These are phyloP conservation scores for Rhopalosiphum padi DNA, from an alignment of 1,140 invertebrate species.

Conservation along the genomic window DNA sequence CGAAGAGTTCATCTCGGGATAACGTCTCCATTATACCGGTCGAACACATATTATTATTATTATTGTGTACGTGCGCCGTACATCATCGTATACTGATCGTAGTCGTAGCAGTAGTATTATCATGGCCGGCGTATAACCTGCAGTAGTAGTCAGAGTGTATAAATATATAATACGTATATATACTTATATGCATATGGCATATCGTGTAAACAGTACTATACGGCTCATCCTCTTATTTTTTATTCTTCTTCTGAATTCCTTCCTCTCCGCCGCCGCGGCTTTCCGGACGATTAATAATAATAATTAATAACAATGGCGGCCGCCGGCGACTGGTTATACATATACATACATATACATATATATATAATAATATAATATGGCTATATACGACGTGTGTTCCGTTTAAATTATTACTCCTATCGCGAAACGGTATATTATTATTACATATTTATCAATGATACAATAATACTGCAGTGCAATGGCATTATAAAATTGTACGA, in stretches of 20 bases:
- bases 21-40: background rate
- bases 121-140: background rate
- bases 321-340: background rate
- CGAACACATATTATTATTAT: background rate
- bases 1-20: background rate
- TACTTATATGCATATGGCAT: background rate
- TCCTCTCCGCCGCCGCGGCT: background rate
- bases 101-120: background rate
- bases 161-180: too few species aligned
- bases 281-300: conserved; percentile 1
- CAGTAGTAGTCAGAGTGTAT: background rate
- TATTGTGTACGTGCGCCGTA: background rate
- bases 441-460: background rate
- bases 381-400: background rate
- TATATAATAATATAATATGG: background rate
- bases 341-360: background rate
- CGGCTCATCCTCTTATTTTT: background rate
- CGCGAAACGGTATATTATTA: background rate
- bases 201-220: background rate
- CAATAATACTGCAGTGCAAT: background rate
- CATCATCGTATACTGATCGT: background rate
- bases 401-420: background rate
- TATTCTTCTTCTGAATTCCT: background rate
- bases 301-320: background rate
- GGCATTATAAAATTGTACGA: background rate